Conservation (phyloP, 1,140 invertebrate species). For the Lepidurus apus region DNA sequence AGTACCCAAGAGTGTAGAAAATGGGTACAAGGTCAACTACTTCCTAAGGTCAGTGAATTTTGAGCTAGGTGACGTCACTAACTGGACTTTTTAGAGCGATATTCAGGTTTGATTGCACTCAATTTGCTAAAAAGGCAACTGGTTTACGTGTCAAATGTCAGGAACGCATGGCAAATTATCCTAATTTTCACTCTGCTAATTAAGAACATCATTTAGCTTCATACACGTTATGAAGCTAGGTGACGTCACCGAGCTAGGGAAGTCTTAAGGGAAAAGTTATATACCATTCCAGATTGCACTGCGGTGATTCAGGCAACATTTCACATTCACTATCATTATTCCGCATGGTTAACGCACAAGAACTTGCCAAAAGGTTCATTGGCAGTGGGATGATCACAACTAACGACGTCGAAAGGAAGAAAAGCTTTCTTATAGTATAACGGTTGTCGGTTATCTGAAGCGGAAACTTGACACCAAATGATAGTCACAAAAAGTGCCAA, state of each 20-base stretch:
- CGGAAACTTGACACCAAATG: too few species aligned
- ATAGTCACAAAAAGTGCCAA: too few species aligned
- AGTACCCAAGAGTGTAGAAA: not conserved
- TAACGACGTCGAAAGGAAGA: not conserved
- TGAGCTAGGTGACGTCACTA: not conserved
- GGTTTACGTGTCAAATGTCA: too few species aligned
- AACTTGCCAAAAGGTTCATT: not conserved
- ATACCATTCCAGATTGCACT: not conserved
- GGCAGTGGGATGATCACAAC: not conserved
- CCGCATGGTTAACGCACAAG: not conserved
- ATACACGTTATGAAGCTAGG: not conserved
- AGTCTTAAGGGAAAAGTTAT: not conserved
- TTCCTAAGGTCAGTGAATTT: not conserved
- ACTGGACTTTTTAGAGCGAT: too few species aligned
- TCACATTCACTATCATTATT: not conserved
- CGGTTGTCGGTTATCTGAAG: not conserved
- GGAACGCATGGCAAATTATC: too few species aligned
- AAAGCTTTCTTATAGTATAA: not conserved
- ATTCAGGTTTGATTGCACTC: too few species aligned
- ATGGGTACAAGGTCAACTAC: not conserved
- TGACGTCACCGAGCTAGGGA: not conserved
- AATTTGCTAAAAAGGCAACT: too few species aligned
- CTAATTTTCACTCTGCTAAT: too few species aligned
- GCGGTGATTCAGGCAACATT: not conserved
- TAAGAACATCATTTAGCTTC: too few species aligned